Evolutionary conservation across 2,888 invertebrate species (phyloP).

Genomic region (Drosophila mercatorum): DNA sequence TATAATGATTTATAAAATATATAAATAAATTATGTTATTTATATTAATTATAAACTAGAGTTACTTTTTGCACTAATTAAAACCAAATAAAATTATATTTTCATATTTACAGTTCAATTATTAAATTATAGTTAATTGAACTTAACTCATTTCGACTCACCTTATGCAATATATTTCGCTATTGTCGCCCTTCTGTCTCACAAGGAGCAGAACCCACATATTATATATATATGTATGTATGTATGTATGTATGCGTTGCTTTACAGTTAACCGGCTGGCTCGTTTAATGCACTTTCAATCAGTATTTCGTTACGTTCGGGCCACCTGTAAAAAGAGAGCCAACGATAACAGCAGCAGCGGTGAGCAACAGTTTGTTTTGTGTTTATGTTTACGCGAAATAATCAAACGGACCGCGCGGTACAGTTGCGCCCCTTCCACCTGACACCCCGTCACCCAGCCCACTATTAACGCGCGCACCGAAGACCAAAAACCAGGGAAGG

Average conservation of each 20-base stretch:
- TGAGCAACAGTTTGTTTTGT: constrained; percentile 75
- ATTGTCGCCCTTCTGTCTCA: constrained; percentile 37
- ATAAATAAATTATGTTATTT: too few species aligned
- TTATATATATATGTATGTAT: constrained; percentile 18
- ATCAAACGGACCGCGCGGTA: constrained; percentile 75
- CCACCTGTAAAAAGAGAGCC: constrained; percentile 67
- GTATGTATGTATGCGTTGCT: background rate
- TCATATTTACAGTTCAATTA: background rate
- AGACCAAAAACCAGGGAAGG: constrained; percentile 17
- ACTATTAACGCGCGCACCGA: constrained; percentile 27
- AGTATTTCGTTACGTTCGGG: constrained; percentile 48
- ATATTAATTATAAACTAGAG: too few species aligned
- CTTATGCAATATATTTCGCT: constrained; percentile 36
- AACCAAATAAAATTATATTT: background rate
- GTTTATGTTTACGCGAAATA: constrained; percentile 79
- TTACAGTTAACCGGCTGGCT: constrained; percentile 49
- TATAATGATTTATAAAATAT: too few species aligned
- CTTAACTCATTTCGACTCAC: constrained; percentile 21
- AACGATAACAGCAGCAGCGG: constrained; percentile 53
- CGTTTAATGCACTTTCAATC: constrained; percentile 48
- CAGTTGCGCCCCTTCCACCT: constrained; percentile 52
- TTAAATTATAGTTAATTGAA: background rate
- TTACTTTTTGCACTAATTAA: too few species aligned
- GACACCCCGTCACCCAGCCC: constrained; percentile 11
- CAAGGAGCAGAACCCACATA: constrained; percentile 43